Base-by-base conservation (phyloP, 2,113 vertebrate genomes). In the Hirundichthys speculiger region DNA sequence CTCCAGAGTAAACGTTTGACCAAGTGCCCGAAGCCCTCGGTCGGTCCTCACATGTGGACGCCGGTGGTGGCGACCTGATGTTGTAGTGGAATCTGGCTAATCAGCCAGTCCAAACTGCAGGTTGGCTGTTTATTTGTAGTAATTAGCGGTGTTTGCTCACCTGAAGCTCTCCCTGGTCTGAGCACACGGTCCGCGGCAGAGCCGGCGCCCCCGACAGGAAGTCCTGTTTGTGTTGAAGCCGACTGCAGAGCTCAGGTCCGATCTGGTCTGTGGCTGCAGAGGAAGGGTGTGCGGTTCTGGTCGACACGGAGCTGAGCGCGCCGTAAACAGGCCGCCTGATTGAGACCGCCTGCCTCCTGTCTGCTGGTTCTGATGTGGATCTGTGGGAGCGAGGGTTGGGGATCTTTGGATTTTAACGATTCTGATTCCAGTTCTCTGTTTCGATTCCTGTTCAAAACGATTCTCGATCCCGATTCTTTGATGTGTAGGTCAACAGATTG, bases 141-240 rank as follows among this genome's bases (percentile, higher is more conserved):
- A 91, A 90, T 91, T 88, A 90, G 69, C 40, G 13, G 27, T 87
- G 82, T 92, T 91, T 92, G 86, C 75, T 84, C 91, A 92, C 88
- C 88, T 92, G 89, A 84, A 78, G 24, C 34, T 39, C 34, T 22
- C 51, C 54, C 68, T 74, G 62, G 53, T 57, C 67, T 40, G 50
- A 60, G 27, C 65, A 21, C 49, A 19, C 22, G 55, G 45, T 11
- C 75, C 25, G 45, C 49, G 57, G 60, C 58, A 52, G 59, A 52
- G 6, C 47, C 30, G 49, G 64, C 24, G 53, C 47, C 42, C 68
- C 69, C 41, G 42, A 73, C 79, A 55, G 65, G 77, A 83, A 60
- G 73, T 77, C 70, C 19, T 88, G 78, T 88, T 87, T 87, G 82
- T 71, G 59, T 73, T 85, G 67, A 41, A 16, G 58, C 16, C 20